A percentile compares a stretch with the other conserved stretches of the same genome.
These are phyloP conservation scores for Okapia johnstoni DNA, from an alignment of 2,113 vertebrate species.

Conservation along the genomic window DNA sequence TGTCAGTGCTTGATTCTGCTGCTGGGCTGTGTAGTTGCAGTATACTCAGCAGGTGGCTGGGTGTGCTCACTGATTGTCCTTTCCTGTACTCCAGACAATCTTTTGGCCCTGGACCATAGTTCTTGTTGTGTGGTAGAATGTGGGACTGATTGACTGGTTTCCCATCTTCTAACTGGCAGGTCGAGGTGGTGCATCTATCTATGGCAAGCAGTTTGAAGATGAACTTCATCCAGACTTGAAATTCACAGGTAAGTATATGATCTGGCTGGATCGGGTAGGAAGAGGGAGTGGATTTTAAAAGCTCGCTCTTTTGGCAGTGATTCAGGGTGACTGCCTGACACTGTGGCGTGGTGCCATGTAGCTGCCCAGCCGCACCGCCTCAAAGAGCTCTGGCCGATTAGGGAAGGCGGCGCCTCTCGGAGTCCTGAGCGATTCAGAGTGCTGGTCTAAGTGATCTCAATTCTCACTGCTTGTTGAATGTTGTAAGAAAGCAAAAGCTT, in stretches of 20 bases:
- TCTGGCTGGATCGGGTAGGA: not conserved
- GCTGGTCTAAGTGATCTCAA: not conserved
- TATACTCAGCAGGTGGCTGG: not conserved
- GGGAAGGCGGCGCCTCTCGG: not conserved
- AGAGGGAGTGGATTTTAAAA: not conserved
- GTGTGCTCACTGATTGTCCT: not conserved
- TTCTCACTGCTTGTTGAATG: not conserved
- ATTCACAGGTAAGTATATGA: conserved; percentile 88
- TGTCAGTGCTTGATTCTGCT: not conserved
- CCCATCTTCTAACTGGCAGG: conserved; percentile 77
- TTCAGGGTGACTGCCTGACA: not conserved
- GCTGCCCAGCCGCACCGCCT: not conserved
- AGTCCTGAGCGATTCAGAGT: not conserved
- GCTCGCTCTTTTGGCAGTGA: not conserved
- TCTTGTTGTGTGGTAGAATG: not conserved
- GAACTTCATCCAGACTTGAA: conserved; percentile 93
- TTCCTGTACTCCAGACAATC: not conserved
- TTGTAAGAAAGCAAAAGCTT: not conserved
- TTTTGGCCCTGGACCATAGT: not conserved
- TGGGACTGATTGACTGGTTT: not conserved
- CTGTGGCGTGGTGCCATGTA: not conserved
- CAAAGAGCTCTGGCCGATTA: not conserved
- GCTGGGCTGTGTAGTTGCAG: not conserved
- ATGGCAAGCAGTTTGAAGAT: conserved; percentile 96
- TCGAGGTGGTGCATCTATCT: conserved; percentile 94